Percentiles rank a stretch among this genome's conserved stretches.
These are phyloP conservation scores for Equus przewalskii DNA, from an alignment of 2,113 vertebrate species.

Conservation along the genomic window DNA sequence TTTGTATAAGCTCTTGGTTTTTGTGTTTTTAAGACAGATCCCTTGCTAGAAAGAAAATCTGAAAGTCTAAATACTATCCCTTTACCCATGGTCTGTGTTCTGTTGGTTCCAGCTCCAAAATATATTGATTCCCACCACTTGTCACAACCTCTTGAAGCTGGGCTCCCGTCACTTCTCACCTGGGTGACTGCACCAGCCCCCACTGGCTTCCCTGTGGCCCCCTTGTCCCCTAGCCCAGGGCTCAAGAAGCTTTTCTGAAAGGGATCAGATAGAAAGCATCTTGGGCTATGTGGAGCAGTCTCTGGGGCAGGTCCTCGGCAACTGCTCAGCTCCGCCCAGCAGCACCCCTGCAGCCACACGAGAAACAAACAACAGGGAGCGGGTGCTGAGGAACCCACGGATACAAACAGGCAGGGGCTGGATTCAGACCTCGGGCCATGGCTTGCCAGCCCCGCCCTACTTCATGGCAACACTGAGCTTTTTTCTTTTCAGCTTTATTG, in stretches of 20 bases:
- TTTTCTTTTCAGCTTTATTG: not conserved
- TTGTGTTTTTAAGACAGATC: not conserved
- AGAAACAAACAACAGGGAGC: no score
- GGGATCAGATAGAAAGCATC: not conserved
- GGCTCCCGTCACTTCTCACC: not conserved
- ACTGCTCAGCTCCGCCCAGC: fast-evolving
- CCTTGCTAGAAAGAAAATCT: not conserved
- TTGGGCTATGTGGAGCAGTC: not conserved
- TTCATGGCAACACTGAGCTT: not conserved
- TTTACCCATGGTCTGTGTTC: not conserved
- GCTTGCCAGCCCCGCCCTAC: not conserved
- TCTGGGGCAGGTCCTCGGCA: not conserved
- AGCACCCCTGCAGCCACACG: fast-evolving
- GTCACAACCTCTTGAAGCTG: not conserved
- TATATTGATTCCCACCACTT: not conserved
- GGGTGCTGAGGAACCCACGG: no score
- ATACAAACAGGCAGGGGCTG: not conserved
- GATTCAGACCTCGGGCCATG: not conserved
- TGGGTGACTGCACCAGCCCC: not conserved
- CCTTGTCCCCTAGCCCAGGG: not conserved
- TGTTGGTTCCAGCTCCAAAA: not conserved
- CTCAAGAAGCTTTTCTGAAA: not conserved
- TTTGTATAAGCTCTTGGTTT: not conserved
- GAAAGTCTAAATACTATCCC: not conserved
- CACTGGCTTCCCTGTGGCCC: not conserved